Percentiles rank a stretch among this genome's conserved stretches.
Evolutionary conservation across 2,888 invertebrate genomes (phyloP).

Genomic region (Notodonta ziczac): DNA sequence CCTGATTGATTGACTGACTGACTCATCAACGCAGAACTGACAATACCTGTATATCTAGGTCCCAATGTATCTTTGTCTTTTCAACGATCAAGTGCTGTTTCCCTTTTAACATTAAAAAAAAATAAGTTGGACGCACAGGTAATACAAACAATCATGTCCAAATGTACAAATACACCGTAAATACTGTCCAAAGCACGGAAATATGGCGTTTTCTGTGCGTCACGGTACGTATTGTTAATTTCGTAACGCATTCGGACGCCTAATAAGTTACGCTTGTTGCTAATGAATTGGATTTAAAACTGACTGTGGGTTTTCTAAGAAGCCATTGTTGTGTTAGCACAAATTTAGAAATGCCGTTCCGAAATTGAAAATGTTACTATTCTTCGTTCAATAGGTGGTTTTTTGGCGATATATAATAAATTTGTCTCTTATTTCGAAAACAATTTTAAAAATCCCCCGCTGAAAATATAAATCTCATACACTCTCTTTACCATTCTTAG

Average conservation of each 20-base stretch:
- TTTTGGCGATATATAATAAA: neutral
- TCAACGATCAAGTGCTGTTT: no score
- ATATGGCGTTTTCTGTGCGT: conserved; percentile 28
- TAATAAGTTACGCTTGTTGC: conserved; percentile 63
- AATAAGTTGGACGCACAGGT: no score
- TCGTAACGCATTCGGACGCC: conserved; percentile 45
- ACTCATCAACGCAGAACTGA: no score
- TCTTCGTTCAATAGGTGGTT: neutral
- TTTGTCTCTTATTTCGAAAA: neutral
- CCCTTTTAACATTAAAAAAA: no score
- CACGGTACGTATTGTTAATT: conserved; percentile 36
- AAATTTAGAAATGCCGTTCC: conserved; percentile 33
- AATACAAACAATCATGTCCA: no score
- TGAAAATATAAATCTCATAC: neutral
- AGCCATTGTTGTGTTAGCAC: conserved; percentile 40
- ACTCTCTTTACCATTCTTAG: neutral
- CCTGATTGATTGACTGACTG: no score
- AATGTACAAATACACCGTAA: conserved; percentile 13
- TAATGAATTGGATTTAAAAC: conserved; percentile 65
- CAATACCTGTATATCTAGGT: no score
- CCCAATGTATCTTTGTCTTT: no score
- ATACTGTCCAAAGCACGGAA: conserved; percentile 27
- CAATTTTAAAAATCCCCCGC: neutral
- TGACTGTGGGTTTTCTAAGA: conserved; percentile 57
- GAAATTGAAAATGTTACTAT: neutral